phyloP scores from a whole-genome alignment of 2,113 vertebrate species.

The Rhea americana region DNA sequence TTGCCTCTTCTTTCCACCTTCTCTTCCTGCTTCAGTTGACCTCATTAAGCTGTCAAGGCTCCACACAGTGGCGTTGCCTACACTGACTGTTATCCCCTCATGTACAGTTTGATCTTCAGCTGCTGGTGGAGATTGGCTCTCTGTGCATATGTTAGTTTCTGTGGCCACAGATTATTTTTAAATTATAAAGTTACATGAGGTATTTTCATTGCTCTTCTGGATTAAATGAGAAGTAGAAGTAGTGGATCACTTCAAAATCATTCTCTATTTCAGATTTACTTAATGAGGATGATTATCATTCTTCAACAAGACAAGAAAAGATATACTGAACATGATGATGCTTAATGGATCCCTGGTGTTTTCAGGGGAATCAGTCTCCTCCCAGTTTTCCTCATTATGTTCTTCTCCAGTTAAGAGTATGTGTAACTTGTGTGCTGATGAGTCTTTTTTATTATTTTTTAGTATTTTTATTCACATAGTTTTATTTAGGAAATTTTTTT shows the following conservation, averaged over 20 bases:
- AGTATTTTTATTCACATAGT: not conserved
- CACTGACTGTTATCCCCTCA: constrained; percentile 7
- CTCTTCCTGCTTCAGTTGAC: constrained; percentile 25
- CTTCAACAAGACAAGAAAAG: not conserved
- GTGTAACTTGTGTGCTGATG: not conserved
- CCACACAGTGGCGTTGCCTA: constrained; percentile 4
- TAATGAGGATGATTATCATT: not conserved
- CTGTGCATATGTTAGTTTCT: not conserved
- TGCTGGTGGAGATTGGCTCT: not conserved
- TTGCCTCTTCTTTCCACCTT: not conserved
- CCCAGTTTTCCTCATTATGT: not conserved
- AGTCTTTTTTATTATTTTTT: no score
- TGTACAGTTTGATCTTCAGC: constrained; percentile 20
- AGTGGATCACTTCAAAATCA: not conserved
- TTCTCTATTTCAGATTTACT: not conserved
- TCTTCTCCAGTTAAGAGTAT: not conserved
- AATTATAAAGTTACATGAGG: not conserved
- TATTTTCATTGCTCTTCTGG: fast-evolving
- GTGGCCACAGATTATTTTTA: not conserved
- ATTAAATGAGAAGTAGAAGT: not conserved
- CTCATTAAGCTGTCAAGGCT: constrained; percentile 13
- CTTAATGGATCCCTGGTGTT: not conserved
- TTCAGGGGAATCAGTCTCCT: not conserved
- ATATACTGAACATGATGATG: not conserved
- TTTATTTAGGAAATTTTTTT: not conserved